Base-by-base conservation (phyloP, 2,113 vertebrate genomes). In the Cavia aperea region DNA sequence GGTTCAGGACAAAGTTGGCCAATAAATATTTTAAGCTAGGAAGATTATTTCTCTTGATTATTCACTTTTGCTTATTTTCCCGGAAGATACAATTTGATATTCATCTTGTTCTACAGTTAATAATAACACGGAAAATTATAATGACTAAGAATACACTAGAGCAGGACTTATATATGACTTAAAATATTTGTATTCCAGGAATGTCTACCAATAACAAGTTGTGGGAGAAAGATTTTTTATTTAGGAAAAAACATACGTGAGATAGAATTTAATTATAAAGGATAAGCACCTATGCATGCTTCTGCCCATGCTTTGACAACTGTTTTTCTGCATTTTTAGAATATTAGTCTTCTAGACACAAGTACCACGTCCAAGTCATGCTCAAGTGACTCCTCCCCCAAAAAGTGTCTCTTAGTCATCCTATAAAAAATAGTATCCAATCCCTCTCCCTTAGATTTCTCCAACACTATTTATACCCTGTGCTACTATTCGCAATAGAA, bases 81-180 rank as follows among this genome's bases (percentile, higher is more conserved):
- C 65, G 15, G 12, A 84, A 86, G 72, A 87, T 86, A 23, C 39
- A 46, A 33, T 51, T 65, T 85, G 86, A 78, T 19, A 31, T 88
- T 91, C 29, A 7, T 31, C 23, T 62, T 94, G 66, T 19, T 70
- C 58, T 68, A 14, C n/a, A 81, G 65, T 89, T 94, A 62, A 65
- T 81, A 90, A 49, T 49, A 75, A 51, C 54, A 56, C 56, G 33
- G 58, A 39, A 23, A 81, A 49, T 66, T 29, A 21, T 54, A 49
- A 75, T 33, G 26, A 75, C 51, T 68, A 77, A 81, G 39, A 62
- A 88, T 19, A 33, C 4, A 73, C 1, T 66, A 26, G 5, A 58
- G 19, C 46, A 43, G 65, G 51, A 31, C 16, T 9, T 33, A 36
- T 11, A 33, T 8, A 65, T 24, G 4, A 16, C 1, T 16, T 24